phyloP scores from a whole-genome alignment of 2,113 vertebrate species.

The Phasianus colchicus region DNA sequence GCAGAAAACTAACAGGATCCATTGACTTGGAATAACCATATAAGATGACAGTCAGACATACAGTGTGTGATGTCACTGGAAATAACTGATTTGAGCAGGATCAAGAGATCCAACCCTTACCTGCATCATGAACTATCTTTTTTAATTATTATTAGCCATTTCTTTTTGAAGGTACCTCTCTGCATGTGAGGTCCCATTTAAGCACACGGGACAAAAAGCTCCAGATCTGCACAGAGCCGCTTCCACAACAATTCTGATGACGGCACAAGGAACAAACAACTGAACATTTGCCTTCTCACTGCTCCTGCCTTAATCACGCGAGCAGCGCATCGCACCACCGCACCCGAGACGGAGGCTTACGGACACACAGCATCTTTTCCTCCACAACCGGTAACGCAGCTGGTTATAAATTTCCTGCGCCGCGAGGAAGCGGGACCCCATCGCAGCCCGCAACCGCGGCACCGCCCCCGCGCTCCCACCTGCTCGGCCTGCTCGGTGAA shows the following conservation, averaged over 20 bases:
- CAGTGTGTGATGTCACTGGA: background rate
- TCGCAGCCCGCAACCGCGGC: too few relatives aligned
- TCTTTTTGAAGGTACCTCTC: background rate
- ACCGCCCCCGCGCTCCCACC: conserved; percentile 72
- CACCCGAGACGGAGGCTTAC: background rate
- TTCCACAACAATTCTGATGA: background rate
- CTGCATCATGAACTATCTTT: background rate
- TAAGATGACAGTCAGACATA: background rate
- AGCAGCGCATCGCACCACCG: too few relatives aligned
- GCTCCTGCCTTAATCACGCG: background rate
- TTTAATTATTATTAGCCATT: background rate
- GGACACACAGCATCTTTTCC: background rate
- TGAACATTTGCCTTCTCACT: background rate
- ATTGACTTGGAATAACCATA: background rate
- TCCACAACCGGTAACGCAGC: background rate
- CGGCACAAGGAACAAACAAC: background rate
- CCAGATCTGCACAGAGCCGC: background rate
- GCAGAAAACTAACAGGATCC: background rate
- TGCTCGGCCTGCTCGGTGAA: conserved; percentile 91
- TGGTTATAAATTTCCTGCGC: too few relatives aligned
- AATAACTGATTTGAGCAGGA: background rate
- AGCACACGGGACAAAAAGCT: background rate
- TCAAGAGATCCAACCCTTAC: background rate
- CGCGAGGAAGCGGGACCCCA: too few relatives aligned
- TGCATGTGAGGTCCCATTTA: background rate